Conservation (phyloP, 2,113 vertebrate species). For the Corythornis cristatus region DNA sequence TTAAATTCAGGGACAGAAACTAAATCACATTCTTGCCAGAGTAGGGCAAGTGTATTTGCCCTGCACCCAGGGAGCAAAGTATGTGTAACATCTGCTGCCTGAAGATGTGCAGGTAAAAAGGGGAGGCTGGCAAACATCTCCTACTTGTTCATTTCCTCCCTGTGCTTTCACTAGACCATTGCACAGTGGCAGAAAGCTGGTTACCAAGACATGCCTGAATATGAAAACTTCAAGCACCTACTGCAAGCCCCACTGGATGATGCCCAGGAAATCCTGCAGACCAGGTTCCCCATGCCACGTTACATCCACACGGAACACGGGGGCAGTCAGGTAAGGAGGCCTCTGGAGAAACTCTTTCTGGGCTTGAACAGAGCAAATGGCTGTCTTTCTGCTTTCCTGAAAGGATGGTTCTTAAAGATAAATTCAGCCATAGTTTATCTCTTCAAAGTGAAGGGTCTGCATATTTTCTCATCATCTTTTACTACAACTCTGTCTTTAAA, state of each 20-base stretch:
- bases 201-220: slow-evolving; percentile 96
- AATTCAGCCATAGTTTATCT: neutral
- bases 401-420: neutral
- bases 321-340: slow-evolving; percentile 80
- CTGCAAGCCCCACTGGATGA: slow-evolving; percentile 94
- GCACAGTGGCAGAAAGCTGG: slow-evolving; percentile 95
- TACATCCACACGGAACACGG: slow-evolving; percentile 95
- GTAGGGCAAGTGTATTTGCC: neutral
- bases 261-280: slow-evolving; percentile 94
- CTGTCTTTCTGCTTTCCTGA: neutral
- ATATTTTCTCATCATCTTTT: neutral
- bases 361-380: neutral
- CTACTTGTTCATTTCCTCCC: neutral
- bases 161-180: slow-evolving; percentile 82
- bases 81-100: neutral
- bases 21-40: neutral
- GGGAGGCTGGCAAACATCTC: neutral
- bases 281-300: slow-evolving; percentile 94
- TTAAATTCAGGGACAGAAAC: neutral
- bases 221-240: slow-evolving; percentile 97
- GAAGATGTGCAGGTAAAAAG: neutral
- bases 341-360: neutral
- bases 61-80: neutral
- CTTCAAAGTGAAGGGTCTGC: neutral
- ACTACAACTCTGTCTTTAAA: neutral